Evolutionary conservation across 2,113 vertebrate genomes (phyloP), one percentile per base, ranked within the genome.

Genomic region (Mixornis gularis): DNA sequence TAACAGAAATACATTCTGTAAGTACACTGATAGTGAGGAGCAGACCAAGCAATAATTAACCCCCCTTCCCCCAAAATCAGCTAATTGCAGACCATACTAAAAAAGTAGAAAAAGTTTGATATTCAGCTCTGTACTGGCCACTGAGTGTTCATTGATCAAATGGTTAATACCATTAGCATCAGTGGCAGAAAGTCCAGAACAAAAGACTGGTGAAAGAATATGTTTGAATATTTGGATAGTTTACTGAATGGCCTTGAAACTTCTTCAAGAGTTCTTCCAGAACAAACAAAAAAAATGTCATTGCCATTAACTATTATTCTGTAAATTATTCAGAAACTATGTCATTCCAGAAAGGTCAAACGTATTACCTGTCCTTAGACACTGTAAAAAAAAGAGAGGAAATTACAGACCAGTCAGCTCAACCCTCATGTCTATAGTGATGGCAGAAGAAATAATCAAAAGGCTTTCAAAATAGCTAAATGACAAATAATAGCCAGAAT

Each of bases 331-430:
- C 60, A 71, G 65, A 87, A 89, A 87, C 1, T 1, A 71, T 79
- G 69, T 26, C 52, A 74, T 89, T 79, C 36, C 25, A 87, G 22
- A 93, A 92, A 86, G 72, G 77, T 60, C 84, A 92, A 93, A 90
- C 16, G 4, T 90, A 82, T 65, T 92, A 68, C 65, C 65, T 72
- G 69, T 74, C 80, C 81, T 74, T 78, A 79, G 63, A 59, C 0
- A 8, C 0, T 44, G 17, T 13, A 46, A 46, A 69, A 65, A 64
- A 74, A n/a, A 49, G 58, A 72, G 51, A 83, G 51, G n/a, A 87
- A 93, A 94, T 94, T 95, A 63, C 24, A 92, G 83, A 87, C 56
- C 65, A 84, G 60, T 84, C 84, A 92, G 8, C 26, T 86, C 65
- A 84, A 52, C 40, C 78, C 89, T 80, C 49, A 71, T 66, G 40